Conservation (phyloP, 2,797 vertebrate species). For the Columba guinea region DNA sequence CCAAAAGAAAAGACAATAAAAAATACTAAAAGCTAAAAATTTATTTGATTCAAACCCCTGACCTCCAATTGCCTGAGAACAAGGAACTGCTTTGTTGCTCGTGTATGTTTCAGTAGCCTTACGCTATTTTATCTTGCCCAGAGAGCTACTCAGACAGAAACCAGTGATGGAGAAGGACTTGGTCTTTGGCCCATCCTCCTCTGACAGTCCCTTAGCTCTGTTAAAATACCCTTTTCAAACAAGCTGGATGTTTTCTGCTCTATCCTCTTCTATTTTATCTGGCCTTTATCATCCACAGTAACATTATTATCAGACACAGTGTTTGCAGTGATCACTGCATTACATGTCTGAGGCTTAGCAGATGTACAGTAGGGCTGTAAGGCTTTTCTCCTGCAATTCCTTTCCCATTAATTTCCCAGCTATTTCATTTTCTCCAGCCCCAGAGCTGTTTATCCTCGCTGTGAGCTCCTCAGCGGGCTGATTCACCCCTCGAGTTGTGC, state of each 20-base stretch:
- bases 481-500: constrained; percentile 48
- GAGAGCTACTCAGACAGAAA: background rate
- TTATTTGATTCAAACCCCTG: background rate
- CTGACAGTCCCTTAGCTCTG: background rate
- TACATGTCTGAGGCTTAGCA: background rate
- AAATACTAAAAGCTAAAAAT: background rate
- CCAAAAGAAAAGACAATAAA: background rate
- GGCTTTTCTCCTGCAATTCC: constrained; percentile 25
- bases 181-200: background rate
- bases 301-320: background rate
- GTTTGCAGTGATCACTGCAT: background rate
- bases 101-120: background rate
- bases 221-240: background rate
- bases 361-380: background rate
- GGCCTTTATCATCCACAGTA: background rate
- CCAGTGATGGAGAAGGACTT: background rate
- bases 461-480: constrained; percentile 20
- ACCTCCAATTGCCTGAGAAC: background rate
- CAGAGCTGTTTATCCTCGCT: constrained; percentile 51
- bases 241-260: background rate
- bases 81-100: background rate
- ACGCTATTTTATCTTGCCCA: background rate
- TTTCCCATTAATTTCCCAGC: constrained; percentile 40
- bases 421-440: background rate
- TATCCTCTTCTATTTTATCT: background rate